Percentiles rank a stretch among this genome's conserved stretches.
Conservation (phyloP, 2,797 vertebrate genomes). For the Enteromius thamalakanensis region DNA sequence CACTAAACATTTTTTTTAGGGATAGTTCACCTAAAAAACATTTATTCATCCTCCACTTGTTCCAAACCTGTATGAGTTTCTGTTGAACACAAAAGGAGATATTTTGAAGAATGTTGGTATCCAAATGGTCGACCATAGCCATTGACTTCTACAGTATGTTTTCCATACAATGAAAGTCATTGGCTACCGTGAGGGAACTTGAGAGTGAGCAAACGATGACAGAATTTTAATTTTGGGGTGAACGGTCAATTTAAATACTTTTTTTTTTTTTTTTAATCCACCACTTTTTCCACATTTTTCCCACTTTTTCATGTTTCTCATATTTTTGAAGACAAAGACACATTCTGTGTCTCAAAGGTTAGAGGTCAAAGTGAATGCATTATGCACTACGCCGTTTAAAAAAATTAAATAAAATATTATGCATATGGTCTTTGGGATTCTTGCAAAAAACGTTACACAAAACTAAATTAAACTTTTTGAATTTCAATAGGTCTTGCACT, state of each 20-base stretch:
- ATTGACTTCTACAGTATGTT: background rate
- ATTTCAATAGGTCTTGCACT: conserved; percentile 24
- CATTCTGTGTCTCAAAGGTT: no score
- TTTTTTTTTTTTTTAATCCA: no score
- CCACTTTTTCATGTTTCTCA: no score
- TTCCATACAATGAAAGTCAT: background rate
- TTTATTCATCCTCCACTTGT: no score
- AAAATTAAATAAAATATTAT: no score
- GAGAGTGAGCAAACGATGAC: background rate
- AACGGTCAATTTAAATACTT: background rate
- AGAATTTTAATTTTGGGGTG: background rate
- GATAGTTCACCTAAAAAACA: background rate
- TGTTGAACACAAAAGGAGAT: no score
- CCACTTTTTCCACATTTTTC: no score
- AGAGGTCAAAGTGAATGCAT: no score
- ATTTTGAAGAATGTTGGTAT: no score
- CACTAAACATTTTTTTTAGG: background rate
- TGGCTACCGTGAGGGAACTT: background rate
- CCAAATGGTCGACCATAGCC: no score
- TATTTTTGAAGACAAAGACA: no score
- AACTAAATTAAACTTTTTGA: background rate
- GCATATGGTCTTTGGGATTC: background rate
- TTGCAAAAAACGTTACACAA: no score
- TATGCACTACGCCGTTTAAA: background rate
- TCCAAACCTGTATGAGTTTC: background rate